Evolutionary conservation across 2,113 vertebrate genomes (phyloP), one percentile per base, ranked within the genome.

Genomic region (Leptosomus discolor): DNA sequence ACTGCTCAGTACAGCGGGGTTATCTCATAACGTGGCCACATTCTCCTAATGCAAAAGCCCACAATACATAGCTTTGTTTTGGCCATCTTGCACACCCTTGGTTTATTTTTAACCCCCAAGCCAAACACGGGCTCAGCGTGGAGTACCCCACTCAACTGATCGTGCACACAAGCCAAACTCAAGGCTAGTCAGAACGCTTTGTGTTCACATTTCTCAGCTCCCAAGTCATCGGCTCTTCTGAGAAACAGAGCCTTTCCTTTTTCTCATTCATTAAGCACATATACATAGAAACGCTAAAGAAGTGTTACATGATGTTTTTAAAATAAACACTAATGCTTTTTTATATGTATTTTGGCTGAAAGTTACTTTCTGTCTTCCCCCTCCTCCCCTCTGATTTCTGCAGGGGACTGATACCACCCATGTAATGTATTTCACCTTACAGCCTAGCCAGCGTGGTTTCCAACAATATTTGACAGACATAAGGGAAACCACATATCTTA

Each of bases 311-410:
- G 87, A 92, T 92, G 86, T 94, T 97, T 97, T 97, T 43, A 96
- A 96, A 96, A 93, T 95, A 96, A 94, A 97, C 80, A 85, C 63
- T 73, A 88, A 94, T 83, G 91, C 82, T 75, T 96, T 96, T 82
- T 74, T 32, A 73, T 79, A 96, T 74, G 76, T 81, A 88, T 87
- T 92, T 91, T 93, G 94, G 93, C 91, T 82, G 77, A 87, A 94
- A 87, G 91, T 87, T 88, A 81, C 86, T 93, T 94, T 97, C 91
- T 97, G 79, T 73, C 86, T 95, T 86, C 24, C 24, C 61, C 32
- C 8, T 23, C 4, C 30, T 26, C 32, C 45, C 58, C 75, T 75
- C 65, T 21, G 15, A 4, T 82, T 95, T 89, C 94, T 95, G 77
- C 2, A 50, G 96, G 90, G 92, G 91, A 37, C 82, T 60, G 74